phyloP scores from a whole-genome alignment of 2,797 vertebrate genomes.

The Amblyraja radiata region DNA sequence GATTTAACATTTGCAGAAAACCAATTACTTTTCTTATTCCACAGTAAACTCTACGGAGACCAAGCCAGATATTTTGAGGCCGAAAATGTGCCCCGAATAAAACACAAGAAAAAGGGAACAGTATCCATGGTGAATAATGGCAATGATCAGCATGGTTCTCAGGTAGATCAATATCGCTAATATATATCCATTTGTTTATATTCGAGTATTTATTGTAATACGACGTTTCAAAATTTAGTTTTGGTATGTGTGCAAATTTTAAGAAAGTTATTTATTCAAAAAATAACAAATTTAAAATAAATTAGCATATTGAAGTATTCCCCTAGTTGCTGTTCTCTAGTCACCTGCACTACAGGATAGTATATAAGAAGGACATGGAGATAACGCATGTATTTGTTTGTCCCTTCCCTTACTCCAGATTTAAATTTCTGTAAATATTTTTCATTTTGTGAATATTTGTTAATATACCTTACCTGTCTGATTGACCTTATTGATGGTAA shows the following conservation, averaged over 20 bases:
- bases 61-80: conserved; percentile 87
- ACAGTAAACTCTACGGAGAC: conserved; percentile 87
- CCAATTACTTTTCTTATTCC: background rate
- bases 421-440: no score
- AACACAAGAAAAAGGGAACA: conserved; percentile 86
- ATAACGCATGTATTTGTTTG: background rate
- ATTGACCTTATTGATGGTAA: background rate
- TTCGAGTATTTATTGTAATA: background rate
- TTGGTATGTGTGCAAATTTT: background rate
- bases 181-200: background rate
- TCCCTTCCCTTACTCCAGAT: background rate
- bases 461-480: background rate
- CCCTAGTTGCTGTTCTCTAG: background rate
- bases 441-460: no score
- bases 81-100: conserved; percentile 87
- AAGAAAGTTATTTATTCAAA: background rate
- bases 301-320: background rate
- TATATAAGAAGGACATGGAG: background rate
- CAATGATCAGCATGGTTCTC: conserved; percentile 83
- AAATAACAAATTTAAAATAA: background rate
- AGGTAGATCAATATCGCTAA: conserved; percentile 61
- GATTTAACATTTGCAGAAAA: background rate
- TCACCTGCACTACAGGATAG: background rate
- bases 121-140: conserved; percentile 98
- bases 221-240: background rate